Evolutionary conservation across 2,797 vertebrate species (phyloP), one percentile per base, ranked within the genome.

Genomic region (Prunella strophiata): DNA sequence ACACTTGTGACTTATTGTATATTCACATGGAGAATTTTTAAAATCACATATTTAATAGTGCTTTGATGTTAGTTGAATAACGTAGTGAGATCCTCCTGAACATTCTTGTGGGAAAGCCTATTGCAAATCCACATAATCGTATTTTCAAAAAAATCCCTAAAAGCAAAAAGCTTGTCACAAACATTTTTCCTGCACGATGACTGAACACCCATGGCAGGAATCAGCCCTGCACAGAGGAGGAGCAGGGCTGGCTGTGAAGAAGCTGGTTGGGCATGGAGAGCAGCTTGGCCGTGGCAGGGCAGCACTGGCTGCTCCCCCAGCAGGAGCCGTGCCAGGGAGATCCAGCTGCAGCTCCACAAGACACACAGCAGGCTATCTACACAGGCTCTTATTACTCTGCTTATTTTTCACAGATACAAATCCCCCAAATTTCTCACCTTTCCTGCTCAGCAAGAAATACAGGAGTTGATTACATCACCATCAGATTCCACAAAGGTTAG

Each of bases 371-470:
- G 36, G 4, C 14, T 66, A 74, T 70, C 81, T 52, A 1, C 4
- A 68, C 48, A 72, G 83, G 16, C 68, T 87, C 81, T 82, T 59
- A 92, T 52, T 95, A 83, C 71, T 81, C 73, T 78, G 94, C 96
- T 93, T 77, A 92, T 95, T 97, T 95, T 97, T 92, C 95, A 93
- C 92, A 94, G 92, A 94, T 93, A 93, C 91, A 78, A 94, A 95
- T 93, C 80, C 94, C 89, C 88, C 75, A 93, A 79, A 94, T 93
- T 96, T 96, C 97, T 96, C 85, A 96, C 94, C 93, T 95, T 97
- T 98, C 97, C 96, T 94, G 97, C 96, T 97, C 78, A 96, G 88
- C 97, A 92, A 97, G 97, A 96, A 96, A 93, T 78, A 95, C 97
- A 89, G 86, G 97, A 93, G 80, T 22, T 72, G 95, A 75, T 96